Conservation (phyloP, 2,113 vertebrate species). For the Rhabdornis inornatus region DNA sequence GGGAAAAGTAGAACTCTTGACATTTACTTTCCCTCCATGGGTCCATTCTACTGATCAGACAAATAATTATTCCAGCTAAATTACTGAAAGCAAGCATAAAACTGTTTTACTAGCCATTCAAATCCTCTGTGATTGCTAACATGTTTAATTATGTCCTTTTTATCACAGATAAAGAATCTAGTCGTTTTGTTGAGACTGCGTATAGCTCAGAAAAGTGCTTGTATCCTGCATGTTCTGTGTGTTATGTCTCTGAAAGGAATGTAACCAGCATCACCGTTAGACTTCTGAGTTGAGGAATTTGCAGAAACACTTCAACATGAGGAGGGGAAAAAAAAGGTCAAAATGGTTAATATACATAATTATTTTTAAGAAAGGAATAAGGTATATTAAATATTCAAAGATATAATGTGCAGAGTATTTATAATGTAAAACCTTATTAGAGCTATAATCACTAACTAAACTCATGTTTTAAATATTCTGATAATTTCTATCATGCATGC, state of each 20-base stretch:
- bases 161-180: background rate
- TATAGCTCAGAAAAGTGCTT: background rate
- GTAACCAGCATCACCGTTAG: background rate
- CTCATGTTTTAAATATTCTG: background rate
- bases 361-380: background rate
- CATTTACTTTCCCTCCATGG: background rate
- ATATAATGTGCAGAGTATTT: background rate
- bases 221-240: background rate
- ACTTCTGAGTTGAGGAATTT: background rate
- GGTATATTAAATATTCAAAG: background rate
- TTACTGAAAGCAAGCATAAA: background rate
- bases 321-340: background rate
- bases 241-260: background rate
- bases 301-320: background rate
- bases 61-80: background rate
- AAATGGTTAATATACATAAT: background rate
- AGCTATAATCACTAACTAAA: background rate
- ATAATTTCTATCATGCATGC: background rate
- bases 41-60: background rate
- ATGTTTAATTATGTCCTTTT: background rate
- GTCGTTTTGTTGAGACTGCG: background rate
- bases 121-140: background rate
- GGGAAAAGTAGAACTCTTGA: background rate
- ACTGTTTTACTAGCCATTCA: background rate
- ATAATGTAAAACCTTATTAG: background rate